Base-by-base conservation (phyloP, 2,888 invertebrate genomes). In the Thecophora atra region DNA sequence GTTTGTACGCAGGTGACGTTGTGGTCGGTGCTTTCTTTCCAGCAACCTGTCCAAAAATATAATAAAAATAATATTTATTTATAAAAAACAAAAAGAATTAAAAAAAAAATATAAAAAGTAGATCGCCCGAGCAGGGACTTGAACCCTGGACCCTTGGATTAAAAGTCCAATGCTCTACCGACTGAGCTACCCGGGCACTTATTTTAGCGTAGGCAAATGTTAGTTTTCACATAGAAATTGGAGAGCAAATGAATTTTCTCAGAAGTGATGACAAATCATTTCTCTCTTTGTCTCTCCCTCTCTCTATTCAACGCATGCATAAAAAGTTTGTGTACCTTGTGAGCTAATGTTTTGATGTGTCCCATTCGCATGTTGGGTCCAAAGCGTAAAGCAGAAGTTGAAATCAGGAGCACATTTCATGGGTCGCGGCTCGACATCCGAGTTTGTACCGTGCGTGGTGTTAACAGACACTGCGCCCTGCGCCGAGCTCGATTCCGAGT, bases 21-120 rank as follows among this genome's bases (percentile, higher is more conserved):
- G 75, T 86, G 86, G 63, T 89, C 89, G 0, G 89, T 88, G 63
- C 80, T 84, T 64, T 87, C 87, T 76, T 88, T 88, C 90, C 89
- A 90, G 80, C 90, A 90, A 70, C 89, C 90, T 90, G 28, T 15
- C 78, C n/a, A n/a, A 72, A 73, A 37, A 63, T 51, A 65, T 7
- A 65, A 3, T 19, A 65, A 52, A 42, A 58, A 54, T 24, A 60
- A 15, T 11, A 47, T 15, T 52, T 2, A 19, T 19, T 15, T 19
- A 17, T 52, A 15, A 19, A 19, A 52, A 52, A n/a, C n/a, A 60
- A 60, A 17, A 47, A 8, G 47, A 47, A 8, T n/a, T n/a, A 47
- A 4, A 47, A 47, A 47, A 15, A 47, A 47, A n/a, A 47, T 47
- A n/a, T 1, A 47, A 47, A n/a, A 47, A 47, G 1, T 47, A 5